A percentile compares a stretch with the other conserved stretches of the same genome.
Evolutionary conservation across 2,888 invertebrate species (phyloP).

Genomic region (Unio delphinus): DNA sequence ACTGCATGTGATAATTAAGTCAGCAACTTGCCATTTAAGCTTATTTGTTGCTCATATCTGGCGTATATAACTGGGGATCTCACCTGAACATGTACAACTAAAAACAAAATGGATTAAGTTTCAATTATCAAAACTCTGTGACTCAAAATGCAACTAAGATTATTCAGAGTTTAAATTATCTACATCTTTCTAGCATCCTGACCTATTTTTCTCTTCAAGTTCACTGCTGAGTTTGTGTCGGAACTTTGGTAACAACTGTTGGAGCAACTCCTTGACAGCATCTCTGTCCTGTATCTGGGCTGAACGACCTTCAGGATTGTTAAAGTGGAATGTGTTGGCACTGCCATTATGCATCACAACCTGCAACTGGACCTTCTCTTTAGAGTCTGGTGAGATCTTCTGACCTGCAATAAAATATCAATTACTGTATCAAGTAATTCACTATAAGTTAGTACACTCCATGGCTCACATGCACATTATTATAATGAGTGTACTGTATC

Average conservation of each 20-base stretch:
- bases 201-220: constrained; percentile 86
- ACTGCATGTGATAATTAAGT: no score
- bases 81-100: background rate
- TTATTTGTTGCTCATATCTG: no score
- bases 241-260: constrained; percentile 92
- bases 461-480: no score
- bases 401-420: constrained; percentile 78
- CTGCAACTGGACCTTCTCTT: constrained; percentile 98
- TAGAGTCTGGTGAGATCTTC: constrained; percentile 95
- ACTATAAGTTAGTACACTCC: no score
- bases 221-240: constrained; percentile 92
- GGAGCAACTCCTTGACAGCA: constrained; percentile 91
- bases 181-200: constrained; percentile 64
- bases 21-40: no score
- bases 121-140: background rate
- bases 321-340: constrained; percentile 97
- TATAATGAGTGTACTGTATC: no score
- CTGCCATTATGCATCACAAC: constrained; percentile 94
- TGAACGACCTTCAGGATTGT: constrained; percentile 86
- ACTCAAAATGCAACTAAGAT: background rate
- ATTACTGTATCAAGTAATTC: no score
- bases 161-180: no score
- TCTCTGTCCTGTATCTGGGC: constrained; percentile 92
- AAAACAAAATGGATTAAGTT: background rate
- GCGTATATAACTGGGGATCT: background rate